Evolutionary conservation across 2,888 invertebrate genomes (phyloP).

Genomic region (Microplitis manilae): DNA sequence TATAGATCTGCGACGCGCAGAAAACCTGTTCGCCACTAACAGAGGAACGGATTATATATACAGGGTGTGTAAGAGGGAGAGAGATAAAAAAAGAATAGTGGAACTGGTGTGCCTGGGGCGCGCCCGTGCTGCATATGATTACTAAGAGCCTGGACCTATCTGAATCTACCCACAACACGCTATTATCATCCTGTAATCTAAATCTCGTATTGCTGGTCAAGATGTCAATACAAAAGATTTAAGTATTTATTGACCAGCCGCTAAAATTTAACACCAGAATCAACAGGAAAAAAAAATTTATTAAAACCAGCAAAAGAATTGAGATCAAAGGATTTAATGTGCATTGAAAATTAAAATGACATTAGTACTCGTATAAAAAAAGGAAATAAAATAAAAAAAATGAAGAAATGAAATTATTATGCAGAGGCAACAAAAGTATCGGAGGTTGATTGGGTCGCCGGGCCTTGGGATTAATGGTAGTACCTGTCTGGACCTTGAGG

Average conservation of each 20-base stretch:
- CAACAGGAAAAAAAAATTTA: neutral
- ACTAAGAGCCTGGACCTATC: constrained; percentile 45
- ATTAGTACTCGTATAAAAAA: too few relatives aligned
- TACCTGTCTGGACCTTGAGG: constrained; percentile 59
- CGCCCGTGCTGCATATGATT: constrained; percentile 56
- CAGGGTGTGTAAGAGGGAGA: constrained; percentile 29
- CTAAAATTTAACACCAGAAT: neutral
- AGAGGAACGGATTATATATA: constrained; percentile 16
- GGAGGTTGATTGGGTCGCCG: constrained; percentile 43
- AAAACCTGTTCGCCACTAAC: constrained; percentile 31
- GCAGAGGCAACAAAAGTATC: constrained; percentile 36
- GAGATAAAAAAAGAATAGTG: constrained; percentile 23
- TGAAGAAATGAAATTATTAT: constrained; percentile 26
- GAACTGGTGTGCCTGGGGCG: constrained; percentile 46
- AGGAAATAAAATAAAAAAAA: neutral
- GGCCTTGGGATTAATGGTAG: constrained; percentile 60
- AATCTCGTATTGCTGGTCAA: constrained; percentile 39
- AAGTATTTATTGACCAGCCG: neutral
- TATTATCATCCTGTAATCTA: constrained; percentile 46
- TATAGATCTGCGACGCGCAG: constrained; percentile 27
- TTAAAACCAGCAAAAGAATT: neutral
- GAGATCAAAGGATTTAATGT: too few relatives aligned
- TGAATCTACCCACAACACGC: constrained; percentile 51
- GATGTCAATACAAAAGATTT: neutral
- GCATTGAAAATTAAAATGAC: too few relatives aligned